Conservation (phyloP, 2,797 vertebrate species). For the Sebastes taczanowskii region DNA sequence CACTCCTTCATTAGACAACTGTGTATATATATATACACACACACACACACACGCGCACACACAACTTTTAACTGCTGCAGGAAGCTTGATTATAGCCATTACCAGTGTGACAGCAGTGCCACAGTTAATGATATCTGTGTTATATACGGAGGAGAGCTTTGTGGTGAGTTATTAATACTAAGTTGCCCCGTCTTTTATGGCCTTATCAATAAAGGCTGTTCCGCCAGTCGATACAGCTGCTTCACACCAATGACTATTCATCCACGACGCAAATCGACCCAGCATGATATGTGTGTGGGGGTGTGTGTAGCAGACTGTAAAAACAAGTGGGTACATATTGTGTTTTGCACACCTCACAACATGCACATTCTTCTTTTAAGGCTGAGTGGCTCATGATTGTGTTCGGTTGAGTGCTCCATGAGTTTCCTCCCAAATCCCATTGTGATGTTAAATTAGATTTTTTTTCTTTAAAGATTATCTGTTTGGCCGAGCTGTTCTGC, state of each 20-base stretch:
- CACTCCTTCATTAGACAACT: slow-evolving; percentile 41
- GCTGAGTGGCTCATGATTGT: not conserved
- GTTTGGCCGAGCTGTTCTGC: not conserved
- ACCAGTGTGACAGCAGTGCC: slow-evolving; percentile 66
- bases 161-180: slow-evolving; percentile 71
- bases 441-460: not conserved
- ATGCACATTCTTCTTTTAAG: slow-evolving; percentile 5
- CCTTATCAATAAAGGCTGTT: slow-evolving; percentile 67
- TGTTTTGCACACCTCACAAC: slow-evolving; percentile 1
- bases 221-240: slow-evolving; percentile 52
- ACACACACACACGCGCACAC: slow-evolving; percentile 15
- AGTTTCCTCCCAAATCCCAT: not conserved
- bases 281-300: slow-evolving; percentile 2
- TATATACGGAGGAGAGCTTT: slow-evolving; percentile 56
- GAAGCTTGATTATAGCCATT: slow-evolving; percentile 78
- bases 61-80: slow-evolving; percentile 46
- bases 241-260: slow-evolving; percentile 65
- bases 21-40: not conserved
- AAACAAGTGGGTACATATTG: not conserved
- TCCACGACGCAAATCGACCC: slow-evolving; percentile 50
- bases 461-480: not conserved
- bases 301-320: slow-evolving; percentile 5
- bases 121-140: slow-evolving; percentile 77
- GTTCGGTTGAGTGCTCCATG: not conserved
- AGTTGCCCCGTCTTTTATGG: slow-evolving; percentile 61